Evolutionary conservation across 2,113 vertebrate species (phyloP).

Genomic region (Amblyornis subalaris): DNA sequence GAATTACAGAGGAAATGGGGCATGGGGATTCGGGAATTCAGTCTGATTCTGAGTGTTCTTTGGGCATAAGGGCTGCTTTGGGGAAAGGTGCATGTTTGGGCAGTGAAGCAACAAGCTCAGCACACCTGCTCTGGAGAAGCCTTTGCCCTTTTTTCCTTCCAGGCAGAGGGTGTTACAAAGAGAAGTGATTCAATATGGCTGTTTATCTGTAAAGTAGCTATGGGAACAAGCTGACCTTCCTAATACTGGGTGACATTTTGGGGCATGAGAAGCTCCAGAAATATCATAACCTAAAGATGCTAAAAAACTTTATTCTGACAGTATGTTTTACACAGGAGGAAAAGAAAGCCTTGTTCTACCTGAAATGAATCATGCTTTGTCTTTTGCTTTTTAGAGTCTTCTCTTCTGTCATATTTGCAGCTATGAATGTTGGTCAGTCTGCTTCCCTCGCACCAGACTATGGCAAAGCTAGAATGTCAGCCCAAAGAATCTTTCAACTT

Average conservation of each 20-base stretch:
- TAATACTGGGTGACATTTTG: not conserved
- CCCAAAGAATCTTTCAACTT: constrained; percentile 64
- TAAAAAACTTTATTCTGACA: not conserved
- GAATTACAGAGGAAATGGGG: not conserved
- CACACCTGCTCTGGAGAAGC: not conserved
- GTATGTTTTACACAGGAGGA: not conserved
- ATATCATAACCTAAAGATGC: not conserved
- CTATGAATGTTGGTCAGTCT: constrained; percentile 59
- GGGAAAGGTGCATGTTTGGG: not conserved
- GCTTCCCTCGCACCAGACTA: constrained; percentile 63
- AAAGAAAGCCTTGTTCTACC: not conserved
- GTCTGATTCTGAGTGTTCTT: not conserved
- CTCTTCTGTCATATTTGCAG: constrained; percentile 44
- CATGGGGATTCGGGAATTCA: not conserved
- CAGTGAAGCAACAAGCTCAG: not conserved
- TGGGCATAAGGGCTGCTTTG: not conserved
- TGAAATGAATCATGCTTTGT: not conserved
- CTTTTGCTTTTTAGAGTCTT: constrained; percentile 48
- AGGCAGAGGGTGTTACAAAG: not conserved
- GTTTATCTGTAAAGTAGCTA: not conserved
- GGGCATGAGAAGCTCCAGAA: not conserved
- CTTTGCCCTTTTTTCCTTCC: not conserved
- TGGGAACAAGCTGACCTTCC: not conserved
- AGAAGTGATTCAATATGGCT: not conserved
- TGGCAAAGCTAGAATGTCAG: constrained; percentile 55